phyloP scores from a whole-genome alignment of 2,888 invertebrate species.

The Caenorhabditis panamensis region DNA sequence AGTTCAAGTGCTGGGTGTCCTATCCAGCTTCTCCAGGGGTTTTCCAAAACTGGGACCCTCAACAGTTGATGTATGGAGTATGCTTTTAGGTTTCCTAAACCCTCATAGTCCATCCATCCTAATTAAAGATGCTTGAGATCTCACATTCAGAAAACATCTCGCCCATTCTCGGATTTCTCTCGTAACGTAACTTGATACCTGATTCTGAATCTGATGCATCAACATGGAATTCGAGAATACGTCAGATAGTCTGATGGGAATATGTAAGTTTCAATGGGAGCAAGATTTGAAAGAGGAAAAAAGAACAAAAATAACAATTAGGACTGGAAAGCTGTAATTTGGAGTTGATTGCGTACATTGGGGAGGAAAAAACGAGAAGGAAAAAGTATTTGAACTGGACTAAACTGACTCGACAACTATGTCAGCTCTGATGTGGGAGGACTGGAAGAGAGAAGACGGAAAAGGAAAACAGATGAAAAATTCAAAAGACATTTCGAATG shows the following conservation, averaged over 20 bases:
- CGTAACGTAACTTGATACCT: neutral
- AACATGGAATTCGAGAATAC: neutral
- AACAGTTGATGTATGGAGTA: too few species aligned
- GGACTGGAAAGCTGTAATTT: neutral
- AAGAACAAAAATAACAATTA: neutral
- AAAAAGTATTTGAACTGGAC: neutral
- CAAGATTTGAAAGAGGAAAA: neutral
- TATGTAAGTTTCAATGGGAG: too few species aligned
- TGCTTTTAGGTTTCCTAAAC: too few species aligned
- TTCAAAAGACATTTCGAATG: neutral
- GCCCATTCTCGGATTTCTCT: neutral
- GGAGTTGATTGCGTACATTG: neutral
- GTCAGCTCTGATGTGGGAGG: neutral
- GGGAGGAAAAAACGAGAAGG: neutral
- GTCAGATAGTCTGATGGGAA: neutral
- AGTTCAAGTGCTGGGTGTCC: too few species aligned
- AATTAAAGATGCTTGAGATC: too few species aligned
- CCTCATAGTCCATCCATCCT: too few species aligned
- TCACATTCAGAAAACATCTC: slow-evolving; percentile 1
- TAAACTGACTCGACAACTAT: neutral
- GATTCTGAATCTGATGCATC: too few species aligned
- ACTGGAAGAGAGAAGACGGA: neutral
- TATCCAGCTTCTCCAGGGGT: too few species aligned
- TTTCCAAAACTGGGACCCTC: too few species aligned
- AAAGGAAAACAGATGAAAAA: neutral